Evolutionary conservation across 2,888 invertebrate genomes (phyloP).

Genomic region (Eueremaeus valkanovi): DNA sequence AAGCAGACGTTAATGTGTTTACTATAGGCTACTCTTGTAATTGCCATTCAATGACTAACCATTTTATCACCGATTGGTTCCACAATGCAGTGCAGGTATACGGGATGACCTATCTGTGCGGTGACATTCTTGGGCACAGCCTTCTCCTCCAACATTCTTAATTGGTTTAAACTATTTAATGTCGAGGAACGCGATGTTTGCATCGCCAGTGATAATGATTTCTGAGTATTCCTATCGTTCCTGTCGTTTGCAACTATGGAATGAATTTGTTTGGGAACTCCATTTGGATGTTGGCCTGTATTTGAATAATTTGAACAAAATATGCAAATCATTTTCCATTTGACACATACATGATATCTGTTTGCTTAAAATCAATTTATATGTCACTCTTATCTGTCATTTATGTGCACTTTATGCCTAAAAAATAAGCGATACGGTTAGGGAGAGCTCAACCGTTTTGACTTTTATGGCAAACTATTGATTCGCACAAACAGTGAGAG

Average conservation of each 20-base stretch:
- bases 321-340: conserved; percentile 27
- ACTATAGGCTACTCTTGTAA: neutral
- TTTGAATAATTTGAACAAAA: neutral
- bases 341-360: conserved; percentile 32
- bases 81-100: conserved; percentile 47
- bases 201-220: neutral
- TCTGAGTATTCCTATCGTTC: neutral
- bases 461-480: conserved; percentile 13
- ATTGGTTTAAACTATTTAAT: conserved; percentile 31
- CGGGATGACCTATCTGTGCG: conserved; percentile 46
- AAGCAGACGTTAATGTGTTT: neutral
- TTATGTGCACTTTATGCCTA: neutral
- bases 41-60: conserved; percentile 44
- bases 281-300: conserved; percentile 23
- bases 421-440: neutral
- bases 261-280: neutral
- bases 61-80: conserved; percentile 48
- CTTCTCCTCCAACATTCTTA: conserved; percentile 40
- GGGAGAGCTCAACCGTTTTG: conserved; percentile 9
- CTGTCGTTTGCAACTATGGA: neutral
- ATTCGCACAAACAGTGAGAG: conserved; percentile 35
- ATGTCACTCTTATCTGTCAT: conserved; percentile 33
- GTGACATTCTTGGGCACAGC: conserved; percentile 46
- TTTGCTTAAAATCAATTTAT: conserved; percentile 36
- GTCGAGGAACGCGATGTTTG: conserved; percentile 7